Percentiles rank a stretch among this genome's conserved stretches.
phyloP scores from a whole-genome alignment of 2,797 vertebrate genomes.

The Macrochelys suwanniensis region DNA sequence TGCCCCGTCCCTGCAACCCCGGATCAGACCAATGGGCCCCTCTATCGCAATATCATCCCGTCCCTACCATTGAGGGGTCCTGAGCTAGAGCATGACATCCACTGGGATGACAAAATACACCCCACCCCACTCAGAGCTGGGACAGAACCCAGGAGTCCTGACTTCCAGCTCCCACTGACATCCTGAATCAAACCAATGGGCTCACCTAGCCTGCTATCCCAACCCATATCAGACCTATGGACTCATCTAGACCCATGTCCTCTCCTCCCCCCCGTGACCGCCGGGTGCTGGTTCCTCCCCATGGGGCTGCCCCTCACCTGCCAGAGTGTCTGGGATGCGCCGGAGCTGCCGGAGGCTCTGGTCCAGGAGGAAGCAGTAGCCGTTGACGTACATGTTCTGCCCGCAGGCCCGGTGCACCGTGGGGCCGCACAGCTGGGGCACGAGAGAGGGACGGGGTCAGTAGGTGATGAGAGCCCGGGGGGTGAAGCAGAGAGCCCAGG shows the following conservation, averaged over 20 bases:
- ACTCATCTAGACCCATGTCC: too few relatives aligned
- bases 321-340: slow-evolving; percentile 48
- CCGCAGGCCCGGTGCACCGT: slow-evolving; percentile 70
- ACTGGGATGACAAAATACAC: background rate
- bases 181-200: too few relatives aligned
- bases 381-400: slow-evolving; percentile 66
- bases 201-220: too few relatives aligned
- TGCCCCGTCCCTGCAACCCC: too few relatives aligned
- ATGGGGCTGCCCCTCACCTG: background rate
- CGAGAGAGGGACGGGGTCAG: background rate
- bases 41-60: rapidly evolving
- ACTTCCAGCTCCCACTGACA: too few relatives aligned
- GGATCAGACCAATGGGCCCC: background rate
- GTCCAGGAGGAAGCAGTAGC: slow-evolving; percentile 75
- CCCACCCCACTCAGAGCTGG: background rate
- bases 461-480: background rate
- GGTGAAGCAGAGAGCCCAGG: background rate
- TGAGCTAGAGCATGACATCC: background rate
- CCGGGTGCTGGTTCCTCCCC: background rate
- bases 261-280: rapidly evolving
- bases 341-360: background rate
- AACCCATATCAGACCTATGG: too few relatives aligned
- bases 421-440: slow-evolving; percentile 75
- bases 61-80: background rate
- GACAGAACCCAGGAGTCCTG: background rate